phyloP scores from a whole-genome alignment of 64 coral and sea anemone species.

The Anthopleura sola region DNA sequence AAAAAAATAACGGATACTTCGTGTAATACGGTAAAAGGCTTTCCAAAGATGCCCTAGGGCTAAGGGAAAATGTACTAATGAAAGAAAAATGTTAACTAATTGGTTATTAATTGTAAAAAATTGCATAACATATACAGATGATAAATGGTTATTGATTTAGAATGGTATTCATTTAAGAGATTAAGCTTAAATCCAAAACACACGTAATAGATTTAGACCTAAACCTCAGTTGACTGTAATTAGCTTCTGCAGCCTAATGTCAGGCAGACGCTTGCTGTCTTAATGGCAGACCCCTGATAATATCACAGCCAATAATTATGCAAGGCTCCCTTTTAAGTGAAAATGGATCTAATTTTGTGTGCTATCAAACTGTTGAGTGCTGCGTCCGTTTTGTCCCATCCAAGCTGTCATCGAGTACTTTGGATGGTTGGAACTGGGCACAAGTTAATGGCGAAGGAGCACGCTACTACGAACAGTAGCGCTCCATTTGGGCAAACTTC shows the following conservation, averaged over 20 bases:
- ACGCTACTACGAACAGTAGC: not conserved
- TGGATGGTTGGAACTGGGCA: conserved; percentile 17
- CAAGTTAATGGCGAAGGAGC: not conserved
- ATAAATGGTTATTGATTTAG: conserved; percentile 1
- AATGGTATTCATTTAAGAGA: conserved; percentile 1
- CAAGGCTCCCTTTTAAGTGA: conserved; percentile 27
- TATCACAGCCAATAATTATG: conserved; percentile 12
- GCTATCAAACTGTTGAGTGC: conserved; percentile 26
- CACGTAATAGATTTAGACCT: not conserved
- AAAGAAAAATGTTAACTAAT: not conserved
- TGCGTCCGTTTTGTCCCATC: conserved; percentile 34
- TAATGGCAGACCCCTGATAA: conserved; percentile 6
- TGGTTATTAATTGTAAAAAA: not conserved
- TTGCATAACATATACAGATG: not conserved
- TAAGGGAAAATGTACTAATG: not conserved
- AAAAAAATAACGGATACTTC: not conserved
- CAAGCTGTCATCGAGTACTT: conserved; percentile 39
- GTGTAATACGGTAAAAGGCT: not conserved
- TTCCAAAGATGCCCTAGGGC: not conserved
- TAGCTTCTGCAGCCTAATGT: not conserved
- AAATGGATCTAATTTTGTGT: conserved; percentile 26
- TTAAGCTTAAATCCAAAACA: not conserved
- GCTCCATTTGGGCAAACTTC: not conserved
- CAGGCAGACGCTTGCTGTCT: not conserved
- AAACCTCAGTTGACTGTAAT: not conserved